Conservation (phyloP, 2,888 invertebrate genomes). For the Parapristionchus giblindavisi region DNA sequence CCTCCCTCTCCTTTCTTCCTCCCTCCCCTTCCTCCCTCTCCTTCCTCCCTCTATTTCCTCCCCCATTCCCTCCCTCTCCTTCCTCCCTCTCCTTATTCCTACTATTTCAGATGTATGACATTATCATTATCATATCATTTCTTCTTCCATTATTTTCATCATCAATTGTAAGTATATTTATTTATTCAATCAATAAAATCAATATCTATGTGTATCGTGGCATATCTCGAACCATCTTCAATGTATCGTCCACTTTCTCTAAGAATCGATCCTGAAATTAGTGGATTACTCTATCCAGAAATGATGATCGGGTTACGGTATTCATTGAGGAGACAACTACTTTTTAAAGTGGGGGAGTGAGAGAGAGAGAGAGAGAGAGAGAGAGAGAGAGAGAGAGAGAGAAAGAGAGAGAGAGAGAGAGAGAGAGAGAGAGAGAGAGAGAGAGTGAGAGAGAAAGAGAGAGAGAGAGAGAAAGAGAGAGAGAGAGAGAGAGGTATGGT, state of each 20-base stretch:
- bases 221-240: constrained; percentile 67
- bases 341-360: no score
- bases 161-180: constrained; percentile 26
- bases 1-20: no score
- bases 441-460: no score
- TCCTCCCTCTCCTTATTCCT: constrained; percentile 3
- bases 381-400: no score
- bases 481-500: no score
- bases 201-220: constrained; percentile 54
- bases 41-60: constrained; percentile 24
- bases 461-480: no score
- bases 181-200: neutral
- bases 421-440: no score
- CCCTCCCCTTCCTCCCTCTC: constrained; percentile 1
- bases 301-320: constrained; percentile 3
- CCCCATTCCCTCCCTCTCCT: constrained; percentile 16
- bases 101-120: constrained; percentile 11
- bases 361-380: no score
- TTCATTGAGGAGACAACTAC: neutral
- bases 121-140: neutral
- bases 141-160: neutral
- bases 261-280: constrained; percentile 54
- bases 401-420: no score
- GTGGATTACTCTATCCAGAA: no score
- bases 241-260: constrained; percentile 66